phyloP scores from a whole-genome alignment of 1,140 invertebrate species.

The Dendroctonus valens region DNA sequence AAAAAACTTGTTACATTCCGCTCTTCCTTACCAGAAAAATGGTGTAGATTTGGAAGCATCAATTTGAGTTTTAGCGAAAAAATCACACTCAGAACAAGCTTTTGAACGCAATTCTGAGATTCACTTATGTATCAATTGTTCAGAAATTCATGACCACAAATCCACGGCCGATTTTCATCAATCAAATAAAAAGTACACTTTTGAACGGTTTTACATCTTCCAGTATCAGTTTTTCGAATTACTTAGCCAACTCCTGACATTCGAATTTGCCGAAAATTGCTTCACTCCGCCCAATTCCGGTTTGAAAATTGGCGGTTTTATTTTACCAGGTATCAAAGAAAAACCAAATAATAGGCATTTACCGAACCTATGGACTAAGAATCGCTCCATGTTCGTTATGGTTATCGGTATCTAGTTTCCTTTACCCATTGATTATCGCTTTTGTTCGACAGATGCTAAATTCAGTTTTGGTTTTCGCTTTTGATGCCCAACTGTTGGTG shows the following conservation, averaged over 20 bases:
- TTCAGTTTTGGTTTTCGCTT: conserved; percentile 13
- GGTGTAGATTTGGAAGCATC: too few species aligned
- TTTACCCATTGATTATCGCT: conserved; percentile 30
- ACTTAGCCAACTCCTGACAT: not conserved
- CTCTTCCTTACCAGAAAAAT: too few species aligned
- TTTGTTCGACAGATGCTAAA: conserved; percentile 26
- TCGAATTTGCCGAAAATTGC: conserved; percentile 20
- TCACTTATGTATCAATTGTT: too few species aligned
- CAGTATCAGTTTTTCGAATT: too few species aligned
- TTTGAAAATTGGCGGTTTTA: conserved; percentile 30
- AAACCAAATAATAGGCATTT: conserved; percentile 32
- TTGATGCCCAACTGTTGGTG: conserved; percentile 21
- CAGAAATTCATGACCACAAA: too few species aligned
- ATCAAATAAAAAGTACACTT: too few species aligned
- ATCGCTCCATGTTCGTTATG: conserved; percentile 22
- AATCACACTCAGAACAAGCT: too few species aligned
- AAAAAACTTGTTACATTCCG: too few species aligned
- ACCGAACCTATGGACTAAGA: conserved; percentile 27
- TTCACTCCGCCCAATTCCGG: conserved; percentile 23
- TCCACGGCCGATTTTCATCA: too few species aligned
- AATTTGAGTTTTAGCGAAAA: too few species aligned
- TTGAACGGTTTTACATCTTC: too few species aligned
- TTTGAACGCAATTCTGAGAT: too few species aligned
- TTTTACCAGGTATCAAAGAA: conserved; percentile 23
- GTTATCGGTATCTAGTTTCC: conserved; percentile 33